Evolutionary conservation across 2,888 invertebrate genomes (phyloP).

Genomic region (Catocala fraxini): DNA sequence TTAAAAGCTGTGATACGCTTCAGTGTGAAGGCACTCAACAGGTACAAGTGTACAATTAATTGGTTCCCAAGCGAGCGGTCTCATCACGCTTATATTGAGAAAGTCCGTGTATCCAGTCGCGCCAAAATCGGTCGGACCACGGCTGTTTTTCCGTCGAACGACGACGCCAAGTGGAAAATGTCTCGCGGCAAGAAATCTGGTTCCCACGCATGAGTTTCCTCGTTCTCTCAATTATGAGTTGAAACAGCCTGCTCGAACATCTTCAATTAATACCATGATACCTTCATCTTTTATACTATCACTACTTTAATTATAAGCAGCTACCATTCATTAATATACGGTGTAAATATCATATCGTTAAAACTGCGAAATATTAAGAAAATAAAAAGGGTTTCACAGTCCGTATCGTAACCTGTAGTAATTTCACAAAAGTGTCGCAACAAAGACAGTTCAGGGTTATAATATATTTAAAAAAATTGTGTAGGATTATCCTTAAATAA

Average conservation of each 20-base stretch:
- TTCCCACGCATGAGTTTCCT: slow-evolving; percentile 82
- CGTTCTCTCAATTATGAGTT: slow-evolving; percentile 66
- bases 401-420: too few species aligned
- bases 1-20: too few species aligned
- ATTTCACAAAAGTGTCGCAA: too few species aligned
- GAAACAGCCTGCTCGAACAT: slow-evolving; percentile 48
- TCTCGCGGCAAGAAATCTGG: slow-evolving; percentile 76
- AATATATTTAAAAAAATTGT: too few species aligned
- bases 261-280: slow-evolving; percentile 38
- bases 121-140: slow-evolving; percentile 63
- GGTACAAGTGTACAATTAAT: slow-evolving; percentile 26
- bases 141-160: slow-evolving; percentile 66
- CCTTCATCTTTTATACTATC: slow-evolving; percentile 17
- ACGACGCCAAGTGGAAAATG: slow-evolving; percentile 64
- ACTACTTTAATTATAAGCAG: too few species aligned
- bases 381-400: too few species aligned
- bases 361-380: too few species aligned
- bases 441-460: too few species aligned
- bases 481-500: not conserved
- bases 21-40: not conserved
- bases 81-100: slow-evolving; percentile 63
- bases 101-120: slow-evolving; percentile 65
- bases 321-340: too few species aligned
- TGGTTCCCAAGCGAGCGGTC: slow-evolving; percentile 51
- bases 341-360: too few species aligned